A percentile compares a stretch with the other conserved stretches of the same genome.
phyloP scores from a whole-genome alignment of 2,888 invertebrate species.

The Oegoconia quadripuncta region DNA sequence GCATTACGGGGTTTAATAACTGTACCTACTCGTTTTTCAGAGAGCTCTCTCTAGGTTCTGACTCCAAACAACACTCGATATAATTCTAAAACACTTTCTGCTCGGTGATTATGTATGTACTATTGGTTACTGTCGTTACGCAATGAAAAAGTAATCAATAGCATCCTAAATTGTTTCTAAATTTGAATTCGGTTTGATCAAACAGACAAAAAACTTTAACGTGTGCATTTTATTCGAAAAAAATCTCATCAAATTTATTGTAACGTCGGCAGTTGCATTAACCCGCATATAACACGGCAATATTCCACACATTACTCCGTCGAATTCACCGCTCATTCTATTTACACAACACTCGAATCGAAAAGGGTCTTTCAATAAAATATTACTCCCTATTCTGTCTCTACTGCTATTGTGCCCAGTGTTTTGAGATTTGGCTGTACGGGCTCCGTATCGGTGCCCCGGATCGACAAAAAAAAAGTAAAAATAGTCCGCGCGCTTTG shows the following conservation, averaged over 20 bases:
- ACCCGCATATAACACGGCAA: conserved; percentile 40
- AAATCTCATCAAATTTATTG: conserved; percentile 41
- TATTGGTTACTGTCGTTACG: too few relatives aligned
- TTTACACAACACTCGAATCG: conserved; percentile 75
- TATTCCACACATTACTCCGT: conserved; percentile 64
- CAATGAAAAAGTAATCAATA: too few relatives aligned
- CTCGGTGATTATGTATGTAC: too few relatives aligned
- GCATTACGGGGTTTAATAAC: too few relatives aligned
- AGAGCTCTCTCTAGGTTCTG: too few relatives aligned
- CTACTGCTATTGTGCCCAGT: conserved; percentile 55
- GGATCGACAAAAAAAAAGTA: conserved; percentile 36
- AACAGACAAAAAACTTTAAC: too few relatives aligned
- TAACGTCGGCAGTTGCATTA: conserved; percentile 34
- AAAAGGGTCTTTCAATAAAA: conserved; percentile 77
- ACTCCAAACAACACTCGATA: too few relatives aligned
- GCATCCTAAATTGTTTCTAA: too few relatives aligned
- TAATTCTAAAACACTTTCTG: too few relatives aligned
- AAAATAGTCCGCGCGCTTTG: conserved; percentile 35
- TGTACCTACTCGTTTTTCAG: too few relatives aligned
- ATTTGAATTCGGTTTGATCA: too few relatives aligned
- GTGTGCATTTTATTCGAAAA: too few relatives aligned
- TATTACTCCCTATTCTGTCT: conserved; percentile 73
- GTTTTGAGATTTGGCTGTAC: conserved; percentile 45
- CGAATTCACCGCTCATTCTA: conserved; percentile 56
- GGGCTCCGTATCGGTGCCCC: conserved; percentile 44